Base-by-base conservation (phyloP, 92 coral and sea anemone genomes). In the Hydrozoanthus gracilis region DNA sequence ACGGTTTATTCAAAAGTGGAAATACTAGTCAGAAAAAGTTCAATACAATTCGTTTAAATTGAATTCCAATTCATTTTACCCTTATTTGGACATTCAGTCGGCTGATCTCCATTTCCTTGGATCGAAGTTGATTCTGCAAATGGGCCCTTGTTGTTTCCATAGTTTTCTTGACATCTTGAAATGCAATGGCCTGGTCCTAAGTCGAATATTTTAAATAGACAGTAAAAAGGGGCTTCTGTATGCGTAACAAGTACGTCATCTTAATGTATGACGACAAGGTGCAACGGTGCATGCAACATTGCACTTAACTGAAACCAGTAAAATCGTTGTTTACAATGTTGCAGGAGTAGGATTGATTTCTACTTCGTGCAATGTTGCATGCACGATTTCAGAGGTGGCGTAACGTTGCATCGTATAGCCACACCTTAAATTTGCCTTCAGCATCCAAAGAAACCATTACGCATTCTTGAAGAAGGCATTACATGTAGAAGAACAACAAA, bases 81-180 rank as follows among this genome's bases (percentile, higher is more conserved):
- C 94, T 90, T 47, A 96, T 91, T 74, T 96, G 98, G 44, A 96
- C 94, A 44, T 84, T 86, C 6, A 92, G 93, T 73, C 98, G 75
- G 72, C 89, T 93, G 55, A 88, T 87, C 16, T 96, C 99, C 99
- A 96, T 96, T 64, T 96, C 99, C 72, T 95, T 95, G 7, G 96
- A 74, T 50, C 99, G 95, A 51, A 91, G 93, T 76, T 96, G 95
- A 76, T 96, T 96, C 75, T 96, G 99, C 56, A 96, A 86, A 56
- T 96, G 99, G 49, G 98, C 98, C 75, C 99, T 89, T 8, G 99
- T 96, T 51, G 96, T 92, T 87, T 96, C 99, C 98, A 96, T 96
- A 17, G 99, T 96, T 83, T 96, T 96, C 91, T 96, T 96, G 20
- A 96, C 89, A 68, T 96, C 99, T 49, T 95, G 95, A 84, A 96